Evolutionary conservation across 2,888 invertebrate genomes (phyloP), one percentile per base, ranked within the genome.

Genomic region (Dyspetes luteomarginatus): DNA sequence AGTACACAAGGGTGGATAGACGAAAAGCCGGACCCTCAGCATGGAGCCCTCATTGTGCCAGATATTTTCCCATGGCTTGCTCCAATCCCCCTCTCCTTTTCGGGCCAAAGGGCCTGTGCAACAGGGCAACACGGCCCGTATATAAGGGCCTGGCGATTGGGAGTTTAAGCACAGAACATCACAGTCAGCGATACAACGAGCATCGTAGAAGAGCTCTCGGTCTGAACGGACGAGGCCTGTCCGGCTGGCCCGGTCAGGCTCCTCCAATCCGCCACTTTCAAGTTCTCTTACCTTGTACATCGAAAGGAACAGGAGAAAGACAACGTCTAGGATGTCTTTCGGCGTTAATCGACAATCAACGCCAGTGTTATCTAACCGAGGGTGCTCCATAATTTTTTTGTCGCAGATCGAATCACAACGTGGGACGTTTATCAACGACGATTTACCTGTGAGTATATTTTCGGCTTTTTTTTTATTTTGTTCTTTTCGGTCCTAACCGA

Each of bases 371-470:
- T 83, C 81, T 86, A 85, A 86, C 81, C 85, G 74, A 77, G 83
- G 86, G 86, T 86, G 88, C 86, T 85, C 84, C 86, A 82, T 67
- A 79, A 84, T 85, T 87, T 71, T 80, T 89, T 85, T 88, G 88
- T 87, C 88, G 88, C 86, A 88, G 88, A 89, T 87, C 48, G 50
- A 4, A 67, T 74, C 48, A 56, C 74, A 68, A 71, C 78, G 71
- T 60, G 74, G 67, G 72, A 80, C 12, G 43, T 5, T 28, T 36
- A 43, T 17, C 50, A 65, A 45, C 79, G 73, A 45, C 48, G 26
- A 45, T 60, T n/a, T 19, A 55, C 50, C 74, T 83, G 90, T 91
- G 91, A 91, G 91, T 90, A 85, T 86, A 83, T 84, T 91, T 91
- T 90, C 87, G 88, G 88, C 88, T 88, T 87, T 4, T 24, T 17